A percentile compares a stretch with the other conserved stretches of the same genome.
Conservation (phyloP, 2,797 vertebrate genomes). For the Natrix natrix region DNA sequence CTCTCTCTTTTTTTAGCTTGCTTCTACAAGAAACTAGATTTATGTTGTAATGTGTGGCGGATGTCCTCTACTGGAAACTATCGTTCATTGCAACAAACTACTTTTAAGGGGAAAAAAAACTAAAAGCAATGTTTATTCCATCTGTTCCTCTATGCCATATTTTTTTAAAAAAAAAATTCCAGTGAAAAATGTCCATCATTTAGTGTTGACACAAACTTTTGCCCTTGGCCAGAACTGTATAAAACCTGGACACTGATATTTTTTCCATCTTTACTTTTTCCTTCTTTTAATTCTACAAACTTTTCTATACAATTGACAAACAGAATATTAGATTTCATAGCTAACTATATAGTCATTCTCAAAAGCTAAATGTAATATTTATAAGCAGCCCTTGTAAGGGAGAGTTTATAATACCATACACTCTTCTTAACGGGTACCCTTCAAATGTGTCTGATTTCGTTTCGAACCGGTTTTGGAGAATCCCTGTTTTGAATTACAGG, state of each 20-base stretch:
- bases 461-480: not conserved
- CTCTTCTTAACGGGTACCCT: not conserved
- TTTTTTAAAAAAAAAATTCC: not conserved
- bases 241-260: not conserved
- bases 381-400: slow-evolving; percentile 9
- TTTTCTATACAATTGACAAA: not conserved
- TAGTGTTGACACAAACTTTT: not conserved
- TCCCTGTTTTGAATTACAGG: not conserved
- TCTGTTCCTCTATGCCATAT: not conserved
- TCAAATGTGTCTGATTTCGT: not conserved
- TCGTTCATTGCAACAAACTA: slow-evolving; percentile 66
- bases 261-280: not conserved
- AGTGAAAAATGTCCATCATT: not conserved
- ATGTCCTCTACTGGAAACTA: slow-evolving; percentile 75
- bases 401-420: slow-evolving; percentile 28
- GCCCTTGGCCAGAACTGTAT: not conserved
- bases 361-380: not conserved
- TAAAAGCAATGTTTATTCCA: not conserved
- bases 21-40: not conserved
- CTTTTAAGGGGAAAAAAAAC: not conserved
- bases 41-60: slow-evolving; percentile 61
- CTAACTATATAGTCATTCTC: not conserved
- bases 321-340: not conserved
- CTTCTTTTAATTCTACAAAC: not conserved
- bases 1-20: slow-evolving; percentile 1